phyloP scores from a whole-genome alignment of 2,113 vertebrate species.

The Delphinus delphis region DNA sequence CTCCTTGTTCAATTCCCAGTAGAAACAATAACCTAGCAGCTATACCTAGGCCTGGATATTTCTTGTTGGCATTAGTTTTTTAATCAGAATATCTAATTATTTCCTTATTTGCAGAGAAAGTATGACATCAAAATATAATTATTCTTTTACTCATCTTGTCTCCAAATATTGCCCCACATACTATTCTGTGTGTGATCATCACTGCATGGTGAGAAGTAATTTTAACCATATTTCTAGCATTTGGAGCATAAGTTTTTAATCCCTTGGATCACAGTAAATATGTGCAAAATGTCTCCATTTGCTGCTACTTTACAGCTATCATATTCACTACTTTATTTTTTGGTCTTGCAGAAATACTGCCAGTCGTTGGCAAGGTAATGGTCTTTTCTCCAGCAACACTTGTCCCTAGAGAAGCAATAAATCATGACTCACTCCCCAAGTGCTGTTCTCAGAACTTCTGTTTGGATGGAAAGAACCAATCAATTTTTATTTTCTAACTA shows the following conservation, averaged over 20 bases:
- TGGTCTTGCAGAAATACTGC: neutral
- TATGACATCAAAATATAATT: neutral
- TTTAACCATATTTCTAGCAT: neutral
- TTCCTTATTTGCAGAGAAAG: neutral
- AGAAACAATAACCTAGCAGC: neutral
- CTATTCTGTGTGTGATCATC: neutral
- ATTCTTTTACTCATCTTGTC: neutral
- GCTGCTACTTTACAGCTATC: neutral
- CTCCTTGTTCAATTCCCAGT: neutral
- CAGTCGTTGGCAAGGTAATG: neutral
- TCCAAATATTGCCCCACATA: neutral
- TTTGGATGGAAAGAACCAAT: neutral
- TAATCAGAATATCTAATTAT: neutral
- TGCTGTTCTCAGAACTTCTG: neutral
- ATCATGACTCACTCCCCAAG: neutral
- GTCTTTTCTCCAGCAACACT: neutral
- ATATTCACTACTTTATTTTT: neutral
- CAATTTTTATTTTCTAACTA: constrained; percentile 21
- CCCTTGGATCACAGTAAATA: neutral
- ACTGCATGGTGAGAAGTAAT: neutral
- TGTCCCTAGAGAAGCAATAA: neutral
- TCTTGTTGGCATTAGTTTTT: neutral
- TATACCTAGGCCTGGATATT: neutral
- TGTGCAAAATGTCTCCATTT: neutral
- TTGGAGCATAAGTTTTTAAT: neutral